A percentile compares a stretch with the other conserved stretches of the same genome.
Evolutionary conservation across 2,113 vertebrate genomes (phyloP).

Genomic region (Natator depressus): DNA sequence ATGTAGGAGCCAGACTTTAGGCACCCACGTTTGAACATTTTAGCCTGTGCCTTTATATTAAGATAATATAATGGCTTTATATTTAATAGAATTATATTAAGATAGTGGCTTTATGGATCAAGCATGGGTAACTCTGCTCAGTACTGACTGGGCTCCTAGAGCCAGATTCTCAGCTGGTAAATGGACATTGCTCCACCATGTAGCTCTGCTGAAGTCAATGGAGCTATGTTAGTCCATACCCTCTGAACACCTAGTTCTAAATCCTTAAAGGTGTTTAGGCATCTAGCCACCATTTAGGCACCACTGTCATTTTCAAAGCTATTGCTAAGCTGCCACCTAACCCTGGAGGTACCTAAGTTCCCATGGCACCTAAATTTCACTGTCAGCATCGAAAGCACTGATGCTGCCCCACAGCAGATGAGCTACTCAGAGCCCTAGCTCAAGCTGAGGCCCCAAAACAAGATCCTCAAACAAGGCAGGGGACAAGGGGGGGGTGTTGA

Average conservation of each 20-base stretch:
- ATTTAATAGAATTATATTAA: no score
- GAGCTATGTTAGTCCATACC: neutral
- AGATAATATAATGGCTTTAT: neutral
- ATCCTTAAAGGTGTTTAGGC: neutral
- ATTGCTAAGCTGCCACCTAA: neutral
- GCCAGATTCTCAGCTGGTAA: neutral
- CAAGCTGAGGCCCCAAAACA: neutral
- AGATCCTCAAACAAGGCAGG: neutral
- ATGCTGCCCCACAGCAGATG: neutral
- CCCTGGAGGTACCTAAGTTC: no score
- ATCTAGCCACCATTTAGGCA: neutral
- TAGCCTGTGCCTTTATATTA: neutral
- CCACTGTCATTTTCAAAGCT: neutral
- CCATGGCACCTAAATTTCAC: neutral
- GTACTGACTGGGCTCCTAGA: neutral
- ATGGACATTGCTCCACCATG: neutral
- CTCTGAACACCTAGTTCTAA: neutral
- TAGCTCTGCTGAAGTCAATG: neutral
- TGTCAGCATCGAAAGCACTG: neutral
- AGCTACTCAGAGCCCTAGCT: neutral
- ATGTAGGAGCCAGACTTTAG: neutral
- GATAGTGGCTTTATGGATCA: neutral
- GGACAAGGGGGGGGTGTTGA: neutral
- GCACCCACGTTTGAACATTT: neutral
- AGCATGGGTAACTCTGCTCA: neutral